These are phyloP conservation scores for Synanthedon tipuliformis DNA, from an alignment of 2,888 invertebrate genomes.

Conservation along the genomic window DNA sequence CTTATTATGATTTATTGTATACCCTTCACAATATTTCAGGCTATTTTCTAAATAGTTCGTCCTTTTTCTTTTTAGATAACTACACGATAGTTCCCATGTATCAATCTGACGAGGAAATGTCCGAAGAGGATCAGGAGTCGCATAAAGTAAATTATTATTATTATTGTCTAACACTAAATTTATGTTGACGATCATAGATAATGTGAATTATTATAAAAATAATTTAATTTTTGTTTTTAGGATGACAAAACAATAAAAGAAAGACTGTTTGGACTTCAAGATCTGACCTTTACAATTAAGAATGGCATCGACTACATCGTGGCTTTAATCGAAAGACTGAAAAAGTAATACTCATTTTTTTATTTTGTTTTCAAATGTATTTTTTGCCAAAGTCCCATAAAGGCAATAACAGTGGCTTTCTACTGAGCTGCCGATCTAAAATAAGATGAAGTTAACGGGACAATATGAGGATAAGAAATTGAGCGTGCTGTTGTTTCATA, in stretches of 20 bases:
- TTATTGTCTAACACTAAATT: too few species aligned
- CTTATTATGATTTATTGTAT: too few species aligned
- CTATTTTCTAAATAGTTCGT: not conserved
- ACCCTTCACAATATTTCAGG: too few species aligned
- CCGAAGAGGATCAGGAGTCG: slow-evolving; percentile 36
- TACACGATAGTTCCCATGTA: slow-evolving; percentile 21
- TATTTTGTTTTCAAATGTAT: too few species aligned
- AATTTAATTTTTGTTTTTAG: slow-evolving; percentile 20
- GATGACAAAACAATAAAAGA: slow-evolving; percentile 55
- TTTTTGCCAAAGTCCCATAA: too few species aligned
- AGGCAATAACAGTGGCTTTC: too few species aligned
- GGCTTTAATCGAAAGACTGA: slow-evolving; percentile 48
- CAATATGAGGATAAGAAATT: too few species aligned
- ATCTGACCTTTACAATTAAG: slow-evolving; percentile 59
- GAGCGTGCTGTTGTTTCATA: not conserved
- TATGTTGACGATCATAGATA: too few species aligned
- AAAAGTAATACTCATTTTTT: slow-evolving; percentile 34
- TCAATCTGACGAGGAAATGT: slow-evolving; percentile 38
- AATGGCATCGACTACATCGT: slow-evolving; percentile 57
- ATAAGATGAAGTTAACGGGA: too few species aligned
- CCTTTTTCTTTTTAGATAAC: slow-evolving; percentile 25
- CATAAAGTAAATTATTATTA: not conserved
- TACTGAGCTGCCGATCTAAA: too few species aligned
- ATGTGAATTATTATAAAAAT: not conserved
- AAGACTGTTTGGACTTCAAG: slow-evolving; percentile 46